Evolutionary conservation across 2,888 invertebrate genomes (phyloP), one percentile per base, ranked within the genome.

Genomic region (Prosopocoilus inquinatus): DNA sequence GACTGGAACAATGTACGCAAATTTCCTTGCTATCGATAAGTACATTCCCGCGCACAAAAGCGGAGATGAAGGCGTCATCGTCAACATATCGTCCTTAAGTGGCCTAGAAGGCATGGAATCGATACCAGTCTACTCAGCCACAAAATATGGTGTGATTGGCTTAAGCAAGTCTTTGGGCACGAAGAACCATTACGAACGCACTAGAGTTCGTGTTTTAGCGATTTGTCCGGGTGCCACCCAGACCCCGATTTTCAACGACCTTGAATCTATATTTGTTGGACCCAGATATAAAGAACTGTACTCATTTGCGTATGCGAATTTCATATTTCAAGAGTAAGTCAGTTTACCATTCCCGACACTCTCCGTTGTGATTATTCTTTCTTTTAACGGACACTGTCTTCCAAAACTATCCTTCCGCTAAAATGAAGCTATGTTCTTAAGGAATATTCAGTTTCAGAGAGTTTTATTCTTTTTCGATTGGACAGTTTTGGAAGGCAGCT

Each of bases 261-360:
- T 15, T 15, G 15, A 67, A 69, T 41, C 13, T 7, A 35, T 33
- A 9, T 15, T 55, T 38, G n/a, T 13, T 4, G 35, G 41, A 11
- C 33, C 39, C 2, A 39, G 28, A 47, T 55, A 55, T 32, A 34
- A 49, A 12, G 39, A 28, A 38, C 41, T 49, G 32, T 35, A 32
- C n/a, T 33, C 44, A 51, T 28, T 35, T 38, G 39, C 45, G n/a
- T 15, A 48, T 4, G 20, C 2, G 4, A 4, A 2, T 20, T 20
- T 20, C 20, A 4, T 20, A 20, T 20, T 20, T 20, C 57, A 55
- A 43, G 33, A 50, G 59, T 59, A 53, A 54, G 59, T 20, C 20
- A 20, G 2, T 20, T 20, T 20, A 20, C 3, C 3, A 20, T 20
- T 20, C 20, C 20, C 2, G n/a, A n/a, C n/a, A n/a, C n/a, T n/a